Conservation (phyloP, 2,888 invertebrate genomes). For the Steinernema hermaphroditum region DNA sequence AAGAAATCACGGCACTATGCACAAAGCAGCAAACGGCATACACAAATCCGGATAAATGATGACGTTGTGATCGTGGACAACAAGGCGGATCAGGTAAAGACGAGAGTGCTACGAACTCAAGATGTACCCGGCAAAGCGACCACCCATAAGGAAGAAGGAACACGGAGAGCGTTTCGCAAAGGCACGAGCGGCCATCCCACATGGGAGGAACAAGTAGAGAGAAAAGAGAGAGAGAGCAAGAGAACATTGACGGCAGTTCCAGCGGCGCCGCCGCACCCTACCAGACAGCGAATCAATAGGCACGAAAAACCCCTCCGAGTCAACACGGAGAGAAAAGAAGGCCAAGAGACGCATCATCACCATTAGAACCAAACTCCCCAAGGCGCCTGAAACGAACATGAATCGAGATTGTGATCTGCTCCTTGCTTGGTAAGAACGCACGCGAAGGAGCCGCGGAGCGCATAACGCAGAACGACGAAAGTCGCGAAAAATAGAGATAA, state of each 20-base stretch:
- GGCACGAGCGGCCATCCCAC: slow-evolving; percentile 3
- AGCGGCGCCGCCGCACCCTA: slow-evolving; percentile 26
- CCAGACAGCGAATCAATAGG: slow-evolving; percentile 30
- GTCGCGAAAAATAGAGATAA: too few relatives aligned
- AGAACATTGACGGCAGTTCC: slow-evolving; percentile 31
- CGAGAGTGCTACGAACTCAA: neutral
- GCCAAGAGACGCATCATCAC: slow-evolving; percentile 3
- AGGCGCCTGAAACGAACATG: neutral
- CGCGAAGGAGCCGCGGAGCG: too few relatives aligned
- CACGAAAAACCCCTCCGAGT: slow-evolving; percentile 29
- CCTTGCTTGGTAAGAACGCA: too few relatives aligned
- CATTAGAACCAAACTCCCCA: neutral
- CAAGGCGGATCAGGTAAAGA: neutral
- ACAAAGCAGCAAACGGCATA: neutral
- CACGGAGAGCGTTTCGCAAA: neutral
- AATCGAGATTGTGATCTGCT: too few relatives aligned
- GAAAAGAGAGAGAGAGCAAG: slow-evolving; percentile 20
- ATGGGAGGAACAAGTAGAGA: neutral
- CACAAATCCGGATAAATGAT: neutral
- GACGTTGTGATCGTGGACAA: neutral
- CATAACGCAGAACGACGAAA: too few relatives aligned
- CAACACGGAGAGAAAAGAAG: slow-evolving; percentile 1
- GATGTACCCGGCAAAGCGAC: neutral
- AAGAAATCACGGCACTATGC: neutral
- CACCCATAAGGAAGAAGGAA: slow-evolving; percentile 25